Base-by-base conservation (phyloP, 2,888 invertebrate genomes). In the Leptopilina syphax region DNA sequence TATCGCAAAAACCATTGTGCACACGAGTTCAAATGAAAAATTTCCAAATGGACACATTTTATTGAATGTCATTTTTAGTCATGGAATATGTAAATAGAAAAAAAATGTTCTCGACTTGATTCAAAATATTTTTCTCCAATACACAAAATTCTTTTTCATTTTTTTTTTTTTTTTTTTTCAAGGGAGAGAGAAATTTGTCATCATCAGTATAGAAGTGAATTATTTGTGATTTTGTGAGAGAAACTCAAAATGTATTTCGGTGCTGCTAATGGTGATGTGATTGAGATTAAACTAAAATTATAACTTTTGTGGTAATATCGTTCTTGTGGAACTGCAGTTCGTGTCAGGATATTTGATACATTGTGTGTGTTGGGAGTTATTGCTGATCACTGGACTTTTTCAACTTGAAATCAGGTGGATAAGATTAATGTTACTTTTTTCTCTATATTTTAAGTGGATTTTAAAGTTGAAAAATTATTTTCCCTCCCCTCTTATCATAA, bases 281-380 rank as follows among this genome's bases (percentile, higher is more conserved):
- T 57, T 5, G 18, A 73, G 9, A 73, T 73, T 18, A 41, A 57
- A 57, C 41, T 73, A 27, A 57, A 57, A 34, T 57, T 27, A 73
- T 73, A 57, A 73, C 10, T 57, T 34, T n/a, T 41, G n/a, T 73
- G 34, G 57, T 5, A 60, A 34, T 50, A n/a, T 5, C 34, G 7
- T 54, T 50, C 54, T 57, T 57, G 73, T 73, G 57, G 41, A 41
- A 60, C 73, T 73, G 57, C 34, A 57, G 57, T 73, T 73, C 41
- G 65, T 65, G 65, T 13, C 65, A 41, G 65, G 65, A 65, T 41
- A n/a, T 41, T 60, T 73, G 73, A 73, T 73, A 54, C 27, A 6
- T 34, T 12, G 50, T 12, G 50, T 12, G 50, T 44, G 34, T 18
- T 57, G 41, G 73, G 6, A 73, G 73, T 57, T 34, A 34, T 34